Evolutionary conservation across 2,113 vertebrate species (phyloP).

Genomic region (Dromiciops gliroides): DNA sequence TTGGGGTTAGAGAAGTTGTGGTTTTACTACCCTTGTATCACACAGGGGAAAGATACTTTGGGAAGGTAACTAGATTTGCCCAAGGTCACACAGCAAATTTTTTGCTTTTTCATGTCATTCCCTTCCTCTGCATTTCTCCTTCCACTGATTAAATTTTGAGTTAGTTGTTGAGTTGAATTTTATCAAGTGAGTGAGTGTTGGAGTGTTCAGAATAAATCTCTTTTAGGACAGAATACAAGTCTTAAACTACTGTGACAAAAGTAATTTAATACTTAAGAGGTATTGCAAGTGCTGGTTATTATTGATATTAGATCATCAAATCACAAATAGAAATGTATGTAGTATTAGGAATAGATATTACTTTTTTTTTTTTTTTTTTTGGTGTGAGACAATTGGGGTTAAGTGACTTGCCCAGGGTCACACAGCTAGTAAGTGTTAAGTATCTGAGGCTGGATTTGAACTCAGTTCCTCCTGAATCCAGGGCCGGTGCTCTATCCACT

Average conservation of each 20-base stretch:
- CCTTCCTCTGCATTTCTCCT: background rate
- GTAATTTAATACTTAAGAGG: background rate
- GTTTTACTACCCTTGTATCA: background rate
- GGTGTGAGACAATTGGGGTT: too few relatives aligned
- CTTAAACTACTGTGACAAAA: background rate
- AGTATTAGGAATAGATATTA: background rate
- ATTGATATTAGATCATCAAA: background rate
- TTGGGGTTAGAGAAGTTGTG: background rate
- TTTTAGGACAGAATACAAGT: background rate
- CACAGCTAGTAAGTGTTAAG: too few relatives aligned
- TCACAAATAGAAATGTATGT: background rate
- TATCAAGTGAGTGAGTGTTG: conserved; percentile 30
- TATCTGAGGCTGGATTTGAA: too few relatives aligned
- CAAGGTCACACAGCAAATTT: background rate
- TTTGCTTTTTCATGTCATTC: background rate
- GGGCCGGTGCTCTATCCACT: too few relatives aligned
- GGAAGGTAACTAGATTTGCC: too few relatives aligned
- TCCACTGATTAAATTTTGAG: conserved; percentile 42
- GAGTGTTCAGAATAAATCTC: conserved; percentile 27
- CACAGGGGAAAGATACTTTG: background rate
- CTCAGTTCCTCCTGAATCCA: too few relatives aligned
- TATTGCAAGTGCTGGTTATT: background rate
- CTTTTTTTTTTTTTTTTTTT: too few relatives aligned
- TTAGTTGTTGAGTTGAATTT: conserved; percentile 25
- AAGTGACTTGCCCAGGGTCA: too few relatives aligned